Conservation (phyloP, 2,888 invertebrate genomes). For the Philopedon plagiatum region DNA sequence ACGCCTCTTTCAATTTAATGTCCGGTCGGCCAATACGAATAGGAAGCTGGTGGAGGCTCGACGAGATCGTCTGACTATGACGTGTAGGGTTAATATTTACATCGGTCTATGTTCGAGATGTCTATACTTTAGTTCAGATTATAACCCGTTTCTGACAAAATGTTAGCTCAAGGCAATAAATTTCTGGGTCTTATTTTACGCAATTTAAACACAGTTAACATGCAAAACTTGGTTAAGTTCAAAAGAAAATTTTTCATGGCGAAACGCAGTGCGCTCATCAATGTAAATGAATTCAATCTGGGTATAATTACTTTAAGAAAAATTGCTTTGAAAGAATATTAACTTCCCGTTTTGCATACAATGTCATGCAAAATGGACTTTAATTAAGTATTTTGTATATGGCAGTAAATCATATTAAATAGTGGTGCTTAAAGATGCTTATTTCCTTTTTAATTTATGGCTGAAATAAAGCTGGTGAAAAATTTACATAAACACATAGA, state of each 20-base stretch:
- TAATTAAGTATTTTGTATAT: constrained; percentile 31
- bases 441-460: background rate
- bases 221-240: background rate
- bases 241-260: constrained; percentile 1
- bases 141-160: background rate
- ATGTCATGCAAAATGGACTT: constrained; percentile 21
- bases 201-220: constrained; percentile 7
- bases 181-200: constrained; percentile 15
- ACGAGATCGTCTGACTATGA: too few relatives aligned
- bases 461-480: background rate
- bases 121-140: background rate
- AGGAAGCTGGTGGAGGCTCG: too few relatives aligned
- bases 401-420: constrained; percentile 26
- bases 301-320: constrained; percentile 32
- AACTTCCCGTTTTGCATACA: constrained; percentile 25
- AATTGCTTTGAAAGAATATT: constrained; percentile 21
- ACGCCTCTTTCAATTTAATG: too few relatives aligned
- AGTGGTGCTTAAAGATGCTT: background rate
- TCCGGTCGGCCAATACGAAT: too few relatives aligned
- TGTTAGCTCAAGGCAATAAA: background rate
- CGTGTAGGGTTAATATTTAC: too few relatives aligned
- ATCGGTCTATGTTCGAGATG: too few relatives aligned
- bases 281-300: constrained; percentile 37
- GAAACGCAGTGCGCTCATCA: constrained; percentile 25
- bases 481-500: background rate